A percentile compares a stretch with the other conserved stretches of the same genome.
These are phyloP conservation scores for Mongoloraphidia duomilia DNA, from an alignment of 2,888 invertebrate genomes.

Conservation along the genomic window DNA sequence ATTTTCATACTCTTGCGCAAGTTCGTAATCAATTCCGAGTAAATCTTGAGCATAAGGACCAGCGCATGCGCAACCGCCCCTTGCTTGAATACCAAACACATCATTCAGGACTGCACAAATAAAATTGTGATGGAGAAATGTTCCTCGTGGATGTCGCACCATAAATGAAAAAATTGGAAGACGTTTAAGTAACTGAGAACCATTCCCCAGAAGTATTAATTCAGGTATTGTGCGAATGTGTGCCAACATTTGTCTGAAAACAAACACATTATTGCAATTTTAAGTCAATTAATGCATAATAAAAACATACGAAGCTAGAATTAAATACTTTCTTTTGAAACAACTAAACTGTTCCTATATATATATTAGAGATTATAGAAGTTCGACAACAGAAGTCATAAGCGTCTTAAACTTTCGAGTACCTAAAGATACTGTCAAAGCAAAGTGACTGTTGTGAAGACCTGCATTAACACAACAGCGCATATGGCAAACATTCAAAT, in stretches of 20 bases:
- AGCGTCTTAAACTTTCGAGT: too few relatives aligned
- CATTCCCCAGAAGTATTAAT: slow-evolving; percentile 60
- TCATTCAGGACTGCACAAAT: slow-evolving; percentile 78
- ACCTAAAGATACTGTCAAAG: too few relatives aligned
- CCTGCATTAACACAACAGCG: too few relatives aligned
- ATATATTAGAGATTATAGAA: too few relatives aligned
- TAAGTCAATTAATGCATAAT: too few relatives aligned
- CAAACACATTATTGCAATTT: slow-evolving; percentile 11
- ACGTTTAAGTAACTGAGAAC: slow-evolving; percentile 47
- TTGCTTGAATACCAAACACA: slow-evolving; percentile 79
- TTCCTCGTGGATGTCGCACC: slow-evolving; percentile 65
- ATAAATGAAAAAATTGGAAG: slow-evolving; percentile 78
- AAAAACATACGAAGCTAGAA: too few relatives aligned
- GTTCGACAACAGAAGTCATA: too few relatives aligned
- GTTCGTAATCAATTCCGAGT: slow-evolving; percentile 64
- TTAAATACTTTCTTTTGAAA: too few relatives aligned
- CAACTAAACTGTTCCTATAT: too few relatives aligned
- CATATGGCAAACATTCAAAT: too few relatives aligned
- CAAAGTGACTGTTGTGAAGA: too few relatives aligned
- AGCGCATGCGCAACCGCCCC: slow-evolving; percentile 68
- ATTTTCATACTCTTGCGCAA: slow-evolving; percentile 62
- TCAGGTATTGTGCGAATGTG: slow-evolving; percentile 67
- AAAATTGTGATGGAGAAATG: slow-evolving; percentile 79
- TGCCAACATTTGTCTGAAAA: slow-evolving; percentile 59
- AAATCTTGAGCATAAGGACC: slow-evolving; percentile 74